These are phyloP conservation scores for Gephyroberyx darwinii DNA, from an alignment of 2,797 vertebrate genomes.

Conservation along the genomic window DNA sequence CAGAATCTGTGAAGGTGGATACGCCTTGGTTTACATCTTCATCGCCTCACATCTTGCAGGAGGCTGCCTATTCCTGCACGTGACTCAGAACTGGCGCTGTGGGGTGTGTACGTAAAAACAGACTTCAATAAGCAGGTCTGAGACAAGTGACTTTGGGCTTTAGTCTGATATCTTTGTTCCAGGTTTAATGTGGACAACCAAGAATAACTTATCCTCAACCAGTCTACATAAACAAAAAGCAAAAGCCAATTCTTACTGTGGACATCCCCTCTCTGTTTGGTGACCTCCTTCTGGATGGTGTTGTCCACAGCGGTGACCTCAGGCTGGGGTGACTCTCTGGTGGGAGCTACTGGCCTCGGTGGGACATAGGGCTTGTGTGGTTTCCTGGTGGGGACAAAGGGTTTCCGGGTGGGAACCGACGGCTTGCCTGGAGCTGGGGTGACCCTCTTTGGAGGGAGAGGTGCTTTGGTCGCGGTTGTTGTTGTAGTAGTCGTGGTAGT, in stretches of 20 bases:
- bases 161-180: no score
- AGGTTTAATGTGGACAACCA: no score
- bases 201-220: no score
- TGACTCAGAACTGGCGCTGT: not conserved
- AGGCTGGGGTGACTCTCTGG: conserved; percentile 47
- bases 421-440: conserved; percentile 71
- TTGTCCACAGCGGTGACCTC: conserved; percentile 84
- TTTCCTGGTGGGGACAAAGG: conserved; percentile 66
- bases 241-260: conserved; percentile 87
- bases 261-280: conserved; percentile 95
- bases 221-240: not conserved
- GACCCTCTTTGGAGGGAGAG: conserved; percentile 59
- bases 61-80: not conserved
- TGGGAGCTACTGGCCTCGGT: conserved; percentile 52
- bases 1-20: not conserved
- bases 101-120: not conserved
- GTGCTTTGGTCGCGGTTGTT: conserved; percentile 55
- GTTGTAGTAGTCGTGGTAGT: conserved; percentile 32
- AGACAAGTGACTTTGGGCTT: no score
- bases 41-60: not conserved
- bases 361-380: conserved; percentile 69
- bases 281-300: conserved; percentile 87
- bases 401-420: conserved; percentile 68
- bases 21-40: conserved; percentile 6
- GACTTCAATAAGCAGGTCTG: no score